Evolutionary conservation across 2,113 vertebrate genomes (phyloP), one percentile per base, ranked within the genome.

Genomic region (Gallinago paraguaiae): DNA sequence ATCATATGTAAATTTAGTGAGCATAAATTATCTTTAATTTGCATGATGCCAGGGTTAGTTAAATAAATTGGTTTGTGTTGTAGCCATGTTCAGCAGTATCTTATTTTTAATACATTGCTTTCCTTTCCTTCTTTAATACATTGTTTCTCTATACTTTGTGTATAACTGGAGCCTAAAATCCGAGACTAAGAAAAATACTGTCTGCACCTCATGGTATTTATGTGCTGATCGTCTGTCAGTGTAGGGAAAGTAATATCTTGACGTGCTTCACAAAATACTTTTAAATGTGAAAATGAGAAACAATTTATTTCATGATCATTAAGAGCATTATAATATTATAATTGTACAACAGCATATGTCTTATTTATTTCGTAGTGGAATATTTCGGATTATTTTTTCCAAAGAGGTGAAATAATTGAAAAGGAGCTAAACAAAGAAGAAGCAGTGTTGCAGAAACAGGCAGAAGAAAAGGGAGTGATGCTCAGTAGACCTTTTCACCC

Each of bases 331-430:
- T 27, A 35, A 63, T 77, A 12, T 51, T 88, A 85, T 68, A 78
- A 25, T 45, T 70, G 53, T 75, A 68, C 17, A 84, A 39, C 24
- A 84, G n/a, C 17, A 2, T 75, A 6, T 57, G 11, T 92, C 30
- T 93, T 74, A 51, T 74, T 97, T 97, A 53, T 86, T 90, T 97
- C 97, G 53, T 97, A 99, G 99, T 99, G 99, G 99, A 99, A 99
- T 97, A 99, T 99, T 98, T 99, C 99, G 1, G 99, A 99, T 97
- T 99, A 99, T 97, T 99, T 99, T 98, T 99, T 99, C 97, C 99
- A 99, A 98, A 98, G 99, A 97, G 99, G 99, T 19, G 99, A 99
- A 93, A 97, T 98, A 88, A 99, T 99, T 97, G 99, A 99, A 77
- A 98, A 99, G 85, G 99, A 99, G 86, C 92, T 99, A 88, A 99